Percentiles rank a stretch among this genome's conserved stretches.
phyloP scores from a whole-genome alignment of 2,113 vertebrate genomes.

The Corythoichthys intestinalis region DNA sequence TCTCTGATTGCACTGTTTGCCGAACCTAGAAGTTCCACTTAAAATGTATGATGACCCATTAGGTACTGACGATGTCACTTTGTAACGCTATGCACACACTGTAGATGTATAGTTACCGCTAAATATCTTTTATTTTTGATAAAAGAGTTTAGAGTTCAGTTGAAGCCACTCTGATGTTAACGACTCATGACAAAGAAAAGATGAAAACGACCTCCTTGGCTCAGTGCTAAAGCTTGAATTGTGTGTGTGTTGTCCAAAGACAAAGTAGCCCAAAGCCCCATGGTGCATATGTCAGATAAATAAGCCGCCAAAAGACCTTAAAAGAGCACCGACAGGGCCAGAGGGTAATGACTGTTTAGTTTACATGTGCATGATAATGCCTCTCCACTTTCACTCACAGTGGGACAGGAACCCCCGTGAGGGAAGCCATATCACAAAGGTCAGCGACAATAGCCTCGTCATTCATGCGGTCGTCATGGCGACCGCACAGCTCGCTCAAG shows the following conservation, averaged over 20 bases:
- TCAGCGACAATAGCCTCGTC: constrained; percentile 53
- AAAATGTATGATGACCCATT: neutral
- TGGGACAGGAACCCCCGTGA: constrained; percentile 9
- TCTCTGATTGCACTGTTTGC: neutral
- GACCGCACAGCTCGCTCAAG: constrained; percentile 28
- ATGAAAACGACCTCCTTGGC: neutral
- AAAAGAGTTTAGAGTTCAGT: neutral
- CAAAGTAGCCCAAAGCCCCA: constrained; percentile 24
- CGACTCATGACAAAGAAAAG: neutral
- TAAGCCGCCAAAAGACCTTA: constrained; percentile 43
- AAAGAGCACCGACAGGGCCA: constrained; percentile 44
- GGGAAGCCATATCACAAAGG: constrained; percentile 52
- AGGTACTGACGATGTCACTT: neutral
- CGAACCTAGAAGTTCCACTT: neutral
- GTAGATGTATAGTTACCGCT: neutral
- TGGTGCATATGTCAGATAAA: constrained; percentile 50
- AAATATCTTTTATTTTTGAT: neutral
- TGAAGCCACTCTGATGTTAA: neutral
- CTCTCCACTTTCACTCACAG: constrained; percentile 48
- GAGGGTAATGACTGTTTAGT: constrained; percentile 58
- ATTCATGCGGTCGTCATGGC: constrained; percentile 54
- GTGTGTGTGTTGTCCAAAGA: neutral
- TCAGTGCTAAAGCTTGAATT: neutral
- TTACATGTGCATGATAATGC: constrained; percentile 60
- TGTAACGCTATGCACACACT: neutral